Conservation (phyloP, 2,888 invertebrate genomes). For the Choreutis nemorana region DNA sequence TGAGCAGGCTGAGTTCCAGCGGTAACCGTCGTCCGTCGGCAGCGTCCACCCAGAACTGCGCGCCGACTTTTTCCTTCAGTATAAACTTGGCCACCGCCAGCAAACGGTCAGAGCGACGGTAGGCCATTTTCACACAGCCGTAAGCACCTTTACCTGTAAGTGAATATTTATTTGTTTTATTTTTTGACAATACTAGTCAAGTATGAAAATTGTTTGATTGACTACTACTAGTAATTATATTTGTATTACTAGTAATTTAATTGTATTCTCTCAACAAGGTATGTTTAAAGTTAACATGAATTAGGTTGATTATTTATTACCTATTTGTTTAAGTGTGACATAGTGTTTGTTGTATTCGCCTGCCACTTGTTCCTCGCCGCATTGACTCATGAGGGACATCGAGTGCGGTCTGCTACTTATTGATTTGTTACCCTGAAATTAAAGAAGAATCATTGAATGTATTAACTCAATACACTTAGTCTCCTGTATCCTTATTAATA, state of each 20-base stretch:
- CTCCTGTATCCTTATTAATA: no score
- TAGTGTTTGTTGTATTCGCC: slow-evolving; percentile 67
- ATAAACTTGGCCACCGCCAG: slow-evolving; percentile 77
- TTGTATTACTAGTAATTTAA: background rate
- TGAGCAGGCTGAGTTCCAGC: slow-evolving; percentile 72
- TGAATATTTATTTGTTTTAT: background rate
- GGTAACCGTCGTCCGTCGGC: slow-evolving; percentile 64
- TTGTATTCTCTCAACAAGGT: background rate
- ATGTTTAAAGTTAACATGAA: background rate
- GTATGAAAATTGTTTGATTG: background rate
- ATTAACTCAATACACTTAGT: no score
- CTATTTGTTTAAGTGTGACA: slow-evolving; percentile 72
- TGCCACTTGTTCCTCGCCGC: slow-evolving; percentile 61
- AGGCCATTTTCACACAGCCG: slow-evolving; percentile 76
- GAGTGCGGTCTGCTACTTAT: slow-evolving; percentile 61
- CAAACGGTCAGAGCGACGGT: slow-evolving; percentile 65
- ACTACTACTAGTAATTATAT: background rate
- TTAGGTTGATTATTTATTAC: slow-evolving; percentile 22
- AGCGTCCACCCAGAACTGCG: slow-evolving; percentile 70
- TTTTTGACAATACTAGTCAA: background rate
- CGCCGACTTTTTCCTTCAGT: slow-evolving; percentile 71
- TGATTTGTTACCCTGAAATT: slow-evolving; percentile 51
- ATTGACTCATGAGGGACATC: slow-evolving; percentile 61
- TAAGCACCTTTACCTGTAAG: slow-evolving; percentile 70
- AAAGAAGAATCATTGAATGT: no score